Percentiles rank a stretch among this genome's conserved stretches.
These are phyloP conservation scores for Pachypeltis micranthus DNA, from an alignment of 1,140 invertebrate genomes.

Conservation along the genomic window DNA sequence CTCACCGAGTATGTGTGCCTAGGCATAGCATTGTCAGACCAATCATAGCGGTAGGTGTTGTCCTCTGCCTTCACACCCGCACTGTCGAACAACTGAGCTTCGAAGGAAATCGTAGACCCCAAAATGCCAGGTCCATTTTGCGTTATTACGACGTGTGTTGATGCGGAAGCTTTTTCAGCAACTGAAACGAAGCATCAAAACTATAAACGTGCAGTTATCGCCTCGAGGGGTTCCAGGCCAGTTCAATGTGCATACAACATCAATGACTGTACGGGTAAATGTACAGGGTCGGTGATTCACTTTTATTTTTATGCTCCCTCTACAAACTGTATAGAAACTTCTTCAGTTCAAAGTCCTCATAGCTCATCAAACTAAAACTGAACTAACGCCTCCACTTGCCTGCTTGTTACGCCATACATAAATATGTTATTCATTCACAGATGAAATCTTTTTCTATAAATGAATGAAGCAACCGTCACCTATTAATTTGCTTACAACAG, in stretches of 20 bases:
- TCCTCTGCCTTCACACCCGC: slow-evolving; percentile 32
- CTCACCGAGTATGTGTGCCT: slow-evolving; percentile 39
- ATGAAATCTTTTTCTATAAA: no score
- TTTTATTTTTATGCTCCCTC: background rate
- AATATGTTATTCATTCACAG: no score
- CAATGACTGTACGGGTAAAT: background rate
- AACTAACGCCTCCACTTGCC: no score
- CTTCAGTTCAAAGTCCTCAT: no score
- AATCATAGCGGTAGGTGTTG: slow-evolving; percentile 37
- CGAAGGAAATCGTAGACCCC: slow-evolving; percentile 50
- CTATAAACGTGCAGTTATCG: background rate
- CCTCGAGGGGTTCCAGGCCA: no score
- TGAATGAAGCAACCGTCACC: no score
- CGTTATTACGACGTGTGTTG: slow-evolving; percentile 32
- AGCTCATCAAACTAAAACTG: no score
- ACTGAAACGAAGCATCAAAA: background rate
- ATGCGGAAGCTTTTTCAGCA: background rate
- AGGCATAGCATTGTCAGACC: slow-evolving; percentile 44
- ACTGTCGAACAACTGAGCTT: slow-evolving; percentile 40
- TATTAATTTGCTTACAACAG: no score
- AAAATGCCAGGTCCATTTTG: slow-evolving; percentile 49
- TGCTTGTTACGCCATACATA: no score
- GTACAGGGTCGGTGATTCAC: background rate
- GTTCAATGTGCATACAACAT: no score
- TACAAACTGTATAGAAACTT: background rate